Conservation (phyloP, 2,113 vertebrate species). For the Notiomystis cincta region DNA sequence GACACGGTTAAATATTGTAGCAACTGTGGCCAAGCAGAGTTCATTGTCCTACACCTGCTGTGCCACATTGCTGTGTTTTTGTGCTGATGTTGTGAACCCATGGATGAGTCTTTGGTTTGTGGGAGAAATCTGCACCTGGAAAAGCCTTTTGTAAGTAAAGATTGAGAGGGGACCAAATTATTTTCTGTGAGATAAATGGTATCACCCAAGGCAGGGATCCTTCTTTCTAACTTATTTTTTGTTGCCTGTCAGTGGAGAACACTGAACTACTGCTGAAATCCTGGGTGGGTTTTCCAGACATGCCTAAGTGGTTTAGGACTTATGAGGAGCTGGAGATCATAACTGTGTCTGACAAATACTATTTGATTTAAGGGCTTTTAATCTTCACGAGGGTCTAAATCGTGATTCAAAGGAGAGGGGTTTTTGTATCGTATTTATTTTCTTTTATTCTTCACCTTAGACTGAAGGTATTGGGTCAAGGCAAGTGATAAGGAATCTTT, state of each 20-base stretch:
- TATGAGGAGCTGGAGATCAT: background rate
- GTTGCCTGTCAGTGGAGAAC: background rate
- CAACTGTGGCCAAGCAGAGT: background rate
- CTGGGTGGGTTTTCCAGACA: background rate
- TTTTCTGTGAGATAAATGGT: background rate
- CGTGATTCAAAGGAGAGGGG: background rate
- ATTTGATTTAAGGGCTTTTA: background rate
- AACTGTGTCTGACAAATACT: background rate
- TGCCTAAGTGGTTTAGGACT: background rate
- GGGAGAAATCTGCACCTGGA: background rate
- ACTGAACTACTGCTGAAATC: background rate
- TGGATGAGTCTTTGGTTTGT: background rate
- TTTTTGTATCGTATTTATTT: background rate
- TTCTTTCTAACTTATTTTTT: background rate
- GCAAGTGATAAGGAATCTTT: background rate
- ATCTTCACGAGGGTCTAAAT: background rate
- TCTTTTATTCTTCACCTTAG: background rate
- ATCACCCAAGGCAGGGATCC: rapidly evolving
- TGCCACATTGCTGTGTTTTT: background rate
- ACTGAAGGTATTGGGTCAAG: background rate
- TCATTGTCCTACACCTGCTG: background rate
- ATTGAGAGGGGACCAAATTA: background rate
- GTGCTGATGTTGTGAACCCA: background rate
- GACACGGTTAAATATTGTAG: background rate
- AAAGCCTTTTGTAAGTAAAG: background rate